phyloP scores from a whole-genome alignment of 2,797 vertebrate species.

The Spinus olivaceus region DNA sequence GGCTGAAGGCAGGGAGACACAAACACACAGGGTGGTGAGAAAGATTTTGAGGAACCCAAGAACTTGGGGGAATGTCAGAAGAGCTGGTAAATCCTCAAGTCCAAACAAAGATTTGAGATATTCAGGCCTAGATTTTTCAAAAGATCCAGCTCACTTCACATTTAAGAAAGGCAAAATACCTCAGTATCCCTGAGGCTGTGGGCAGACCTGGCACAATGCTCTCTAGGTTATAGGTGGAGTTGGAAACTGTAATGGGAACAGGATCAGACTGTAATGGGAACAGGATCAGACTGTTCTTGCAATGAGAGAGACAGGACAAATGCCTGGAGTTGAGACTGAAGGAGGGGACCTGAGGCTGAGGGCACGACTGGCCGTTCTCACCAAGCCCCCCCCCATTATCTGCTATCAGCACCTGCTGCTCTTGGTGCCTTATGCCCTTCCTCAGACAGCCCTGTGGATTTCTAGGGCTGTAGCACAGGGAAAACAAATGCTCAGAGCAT shows the following conservation, averaged over 20 bases:
- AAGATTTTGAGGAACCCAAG: neutral
- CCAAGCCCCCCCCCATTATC: neutral
- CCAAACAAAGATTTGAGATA: neutral
- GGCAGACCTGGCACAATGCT: neutral
- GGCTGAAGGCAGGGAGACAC: neutral
- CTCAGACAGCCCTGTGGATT: neutral
- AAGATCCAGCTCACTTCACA: neutral
- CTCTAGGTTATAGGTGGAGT: neutral
- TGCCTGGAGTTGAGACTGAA: neutral
- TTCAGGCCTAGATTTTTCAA: neutral
- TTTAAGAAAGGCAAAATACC: neutral
- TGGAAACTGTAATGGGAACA: neutral
- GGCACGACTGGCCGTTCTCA: neutral
- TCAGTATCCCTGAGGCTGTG: neutral
- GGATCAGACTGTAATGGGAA: neutral
- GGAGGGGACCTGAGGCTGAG: neutral
- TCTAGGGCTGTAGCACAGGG: neutral
- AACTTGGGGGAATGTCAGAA: neutral
- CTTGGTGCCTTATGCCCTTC: neutral
- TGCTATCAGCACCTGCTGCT: neutral
- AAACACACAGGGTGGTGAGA: neutral
- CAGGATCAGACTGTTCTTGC: neutral
- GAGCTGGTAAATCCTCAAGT: neutral
- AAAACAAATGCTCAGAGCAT: neutral
- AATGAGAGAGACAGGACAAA: neutral